Evolutionary conservation across 2,113 vertebrate species (phyloP), one percentile per base, ranked within the genome.

Genomic region (Zosterops hypoxanthus): DNA sequence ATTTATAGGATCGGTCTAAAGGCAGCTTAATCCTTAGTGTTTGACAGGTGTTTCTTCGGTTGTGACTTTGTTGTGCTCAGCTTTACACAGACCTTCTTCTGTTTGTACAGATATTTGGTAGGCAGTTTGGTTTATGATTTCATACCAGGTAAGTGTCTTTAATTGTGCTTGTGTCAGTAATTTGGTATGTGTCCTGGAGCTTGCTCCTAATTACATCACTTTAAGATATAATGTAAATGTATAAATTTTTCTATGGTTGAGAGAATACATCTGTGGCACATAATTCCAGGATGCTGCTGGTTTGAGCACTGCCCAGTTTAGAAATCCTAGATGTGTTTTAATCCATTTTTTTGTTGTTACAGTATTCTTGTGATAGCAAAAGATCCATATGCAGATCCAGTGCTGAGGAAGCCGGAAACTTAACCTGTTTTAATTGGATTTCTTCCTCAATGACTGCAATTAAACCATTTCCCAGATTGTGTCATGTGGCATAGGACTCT

Each of bases 341-440:
- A 60, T 71, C 8, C 21, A 11, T 69, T 47, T 69, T 72, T 92
- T 82, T 70, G 47, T 49, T 50, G 12, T 49, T 59, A 57, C 5
- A 8, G 5, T 87, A 11, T 86, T 44, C 23, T 70, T 84, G 24
- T 36, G 56, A 64, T 55, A 75, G 47, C 34, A 75, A 3, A 89
- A 84, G 60, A 42, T 78, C 20, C 17, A 5, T 46, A 49, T 61
- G 65, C 34, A 82, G 73, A 88, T 88, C 15, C 7, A 56, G 65
- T 64, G 69, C 50, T 89, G 39, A 91, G 85, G 91, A 81, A 88
- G 44, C 95, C 17, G 36, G 94, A 89, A 96, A 95, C 60, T 60
- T 92, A 92, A 60, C 57, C 65, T 88, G 76, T 87, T 92, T 78
- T 92, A 86, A 88, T 94, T 97, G 61, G 29, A 44, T 87, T 96